Evolutionary conservation across 2,888 invertebrate species (phyloP).

Genomic region (Sisyra nigra): DNA sequence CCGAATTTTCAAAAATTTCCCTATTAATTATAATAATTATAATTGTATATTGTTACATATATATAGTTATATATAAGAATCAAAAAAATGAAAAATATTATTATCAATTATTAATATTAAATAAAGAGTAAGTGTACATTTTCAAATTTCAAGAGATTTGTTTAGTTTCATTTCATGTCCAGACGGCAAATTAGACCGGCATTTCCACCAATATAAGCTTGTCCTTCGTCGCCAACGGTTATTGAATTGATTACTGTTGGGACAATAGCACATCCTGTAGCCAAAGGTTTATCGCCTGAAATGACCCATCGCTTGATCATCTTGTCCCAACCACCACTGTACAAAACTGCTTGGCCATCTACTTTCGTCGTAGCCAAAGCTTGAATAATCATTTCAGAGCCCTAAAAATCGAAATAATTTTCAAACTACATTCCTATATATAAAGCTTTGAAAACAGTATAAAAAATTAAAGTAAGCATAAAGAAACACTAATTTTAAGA

Average conservation of each 20-base stretch:
- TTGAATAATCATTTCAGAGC: constrained; percentile 31
- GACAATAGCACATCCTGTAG: constrained; percentile 17
- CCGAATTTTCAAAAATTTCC: too few relatives aligned
- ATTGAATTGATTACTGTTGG: constrained; percentile 29
- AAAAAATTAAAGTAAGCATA: background rate
- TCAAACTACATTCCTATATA: constrained; percentile 4
- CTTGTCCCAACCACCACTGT: constrained; percentile 32
- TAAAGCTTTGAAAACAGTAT: background rate
- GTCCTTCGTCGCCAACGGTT: constrained; percentile 23
- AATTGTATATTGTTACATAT: too few relatives aligned
- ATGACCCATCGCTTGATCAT: constrained; percentile 29
- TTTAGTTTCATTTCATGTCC: constrained; percentile 19
- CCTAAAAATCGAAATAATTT: constrained; percentile 19
- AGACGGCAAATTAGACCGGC: constrained; percentile 34
- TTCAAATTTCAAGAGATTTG: background rate
- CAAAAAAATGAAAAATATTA: too few relatives aligned
- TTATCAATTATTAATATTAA: too few relatives aligned
- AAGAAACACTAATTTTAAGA: constrained; percentile 9
- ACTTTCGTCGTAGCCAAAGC: constrained; percentile 22
- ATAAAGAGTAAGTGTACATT: too few relatives aligned
- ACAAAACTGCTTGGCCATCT: constrained; percentile 20
- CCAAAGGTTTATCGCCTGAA: constrained; percentile 15
- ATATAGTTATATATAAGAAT: too few relatives aligned
- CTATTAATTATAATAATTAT: too few relatives aligned
- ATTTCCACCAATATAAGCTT: constrained; percentile 38